Evolutionary conservation across 2,797 vertebrate genomes (phyloP), one percentile per base, ranked within the genome.

Genomic region (Fistularia commersonii): DNA sequence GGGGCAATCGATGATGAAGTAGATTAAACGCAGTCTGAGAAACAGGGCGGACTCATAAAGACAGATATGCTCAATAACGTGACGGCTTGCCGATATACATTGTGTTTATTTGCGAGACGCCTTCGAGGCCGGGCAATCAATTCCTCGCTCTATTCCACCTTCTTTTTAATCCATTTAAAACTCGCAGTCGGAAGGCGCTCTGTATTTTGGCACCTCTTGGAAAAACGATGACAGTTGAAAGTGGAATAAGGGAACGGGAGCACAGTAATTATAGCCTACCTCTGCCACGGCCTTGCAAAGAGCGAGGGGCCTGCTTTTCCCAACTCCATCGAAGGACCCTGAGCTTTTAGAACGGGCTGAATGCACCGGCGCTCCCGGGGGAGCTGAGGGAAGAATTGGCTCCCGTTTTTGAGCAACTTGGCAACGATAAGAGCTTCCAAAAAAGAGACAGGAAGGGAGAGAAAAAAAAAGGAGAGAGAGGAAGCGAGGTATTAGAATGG

Each of bases 351-450:
- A 69, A 57, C 45, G 39, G 48, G 33, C 52, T 72, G 35, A 54
- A 54, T 55, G 40, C 52, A 51, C 49, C 58, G 56, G 52, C 46
- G 15, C 61, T 76, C 48, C 12, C 61, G 48, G 15, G 43, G 45
- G 63, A 57, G 58, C 56, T 49, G 45, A 66, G 45, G 48, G 57
- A 59, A 48, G 47, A 62, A 49, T 61, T 35, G 52, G 50, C 54
- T 75, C 48, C 59, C 38, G 9, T 23, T 65, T 76, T 57, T 45
- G 49, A 70, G 45, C 55, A 76, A 72, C 72, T 67, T 62, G 57
- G 53, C 48, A 63, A 49, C 36, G 62, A 74, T 72, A 67, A 72
- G 54, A 73, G 67, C 51, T 70, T 69, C 48, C 50, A 57, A 67
- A 23, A 23, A 23, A 23, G 23, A 72, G 57, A 67, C 46, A 52